phyloP scores from a whole-genome alignment of 1,140 invertebrate species.

The Proctacanthus coquilletti region DNA sequence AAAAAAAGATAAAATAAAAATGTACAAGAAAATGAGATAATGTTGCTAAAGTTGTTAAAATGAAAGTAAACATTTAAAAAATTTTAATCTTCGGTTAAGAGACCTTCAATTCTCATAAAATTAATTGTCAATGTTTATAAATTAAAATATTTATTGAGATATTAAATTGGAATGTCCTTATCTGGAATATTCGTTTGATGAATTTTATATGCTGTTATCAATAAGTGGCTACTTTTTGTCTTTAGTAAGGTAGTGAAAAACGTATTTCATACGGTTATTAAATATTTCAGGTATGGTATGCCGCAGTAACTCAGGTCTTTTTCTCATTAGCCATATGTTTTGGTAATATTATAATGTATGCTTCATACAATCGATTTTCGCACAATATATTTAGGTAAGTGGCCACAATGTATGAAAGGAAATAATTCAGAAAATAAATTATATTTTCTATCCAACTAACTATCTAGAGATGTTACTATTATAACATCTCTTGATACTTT shows the following conservation, averaged over 20 bases:
- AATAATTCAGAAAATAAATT: background rate
- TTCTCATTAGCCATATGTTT: conserved; percentile 58
- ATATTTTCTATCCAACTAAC: background rate
- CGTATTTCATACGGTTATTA: too few species aligned
- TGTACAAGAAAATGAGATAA: background rate
- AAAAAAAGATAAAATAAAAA: background rate
- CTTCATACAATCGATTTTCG: conserved; percentile 67
- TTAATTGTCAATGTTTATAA: too few species aligned
- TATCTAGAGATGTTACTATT: conserved; percentile 48
- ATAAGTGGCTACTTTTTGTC: too few species aligned
- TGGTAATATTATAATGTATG: conserved; percentile 67
- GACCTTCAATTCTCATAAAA: too few species aligned
- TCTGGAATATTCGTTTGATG: too few species aligned
- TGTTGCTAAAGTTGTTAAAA: too few species aligned
- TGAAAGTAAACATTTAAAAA: too few species aligned
- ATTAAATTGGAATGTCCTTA: too few species aligned
- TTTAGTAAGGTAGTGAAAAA: too few species aligned
- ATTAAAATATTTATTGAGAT: too few species aligned
- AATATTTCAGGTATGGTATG: conserved; percentile 53
- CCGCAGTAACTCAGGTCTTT: conserved; percentile 49
- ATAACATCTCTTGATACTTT: conserved; percentile 47
- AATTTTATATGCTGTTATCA: too few species aligned
- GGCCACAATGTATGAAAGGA: conserved; percentile 34
- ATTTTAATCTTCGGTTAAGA: too few species aligned
- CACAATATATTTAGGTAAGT: conserved; percentile 63